These are phyloP conservation scores for Plestiodon gilberti DNA, from an alignment of 2,113 vertebrate species.

Conservation along the genomic window DNA sequence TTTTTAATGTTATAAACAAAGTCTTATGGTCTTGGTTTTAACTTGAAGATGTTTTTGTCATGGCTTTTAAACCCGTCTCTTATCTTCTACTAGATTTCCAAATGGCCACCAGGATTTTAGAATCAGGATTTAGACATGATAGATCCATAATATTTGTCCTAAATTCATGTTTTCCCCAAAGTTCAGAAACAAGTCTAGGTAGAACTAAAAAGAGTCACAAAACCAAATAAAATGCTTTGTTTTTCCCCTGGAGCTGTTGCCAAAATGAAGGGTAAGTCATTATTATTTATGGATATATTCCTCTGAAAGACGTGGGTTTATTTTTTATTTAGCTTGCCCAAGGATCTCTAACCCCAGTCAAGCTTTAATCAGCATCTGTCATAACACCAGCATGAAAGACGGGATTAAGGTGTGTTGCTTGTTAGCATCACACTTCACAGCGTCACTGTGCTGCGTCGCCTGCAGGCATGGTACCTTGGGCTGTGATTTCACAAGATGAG, in stretches of 20 bases:
- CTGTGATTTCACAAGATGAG: background rate
- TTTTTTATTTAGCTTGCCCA: constrained; percentile 4
- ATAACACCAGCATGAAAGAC: background rate
- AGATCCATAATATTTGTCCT: background rate
- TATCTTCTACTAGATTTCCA: no score
- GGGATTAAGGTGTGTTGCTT: background rate
- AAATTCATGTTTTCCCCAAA: background rate
- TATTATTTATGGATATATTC: background rate
- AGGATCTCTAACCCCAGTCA: background rate
- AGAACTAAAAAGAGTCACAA: background rate
- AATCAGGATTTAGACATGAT: background rate
- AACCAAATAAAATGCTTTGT: background rate
- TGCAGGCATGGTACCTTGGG: background rate
- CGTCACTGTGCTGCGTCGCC: background rate
- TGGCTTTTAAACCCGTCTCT: no score
- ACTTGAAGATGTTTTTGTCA: no score
- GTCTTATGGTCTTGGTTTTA: no score
- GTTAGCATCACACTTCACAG: background rate
- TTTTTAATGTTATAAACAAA: no score
- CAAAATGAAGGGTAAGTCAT: background rate
- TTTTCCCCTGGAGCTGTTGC: background rate
- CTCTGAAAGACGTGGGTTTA: constrained; percentile 11
- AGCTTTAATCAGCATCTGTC: constrained; percentile 6
- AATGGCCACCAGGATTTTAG: background rate
- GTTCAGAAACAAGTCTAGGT: background rate